Evolutionary conservation across 2,888 invertebrate species (phyloP), one percentile per base, ranked within the genome.

Genomic region (Esperia sulphurella): DNA sequence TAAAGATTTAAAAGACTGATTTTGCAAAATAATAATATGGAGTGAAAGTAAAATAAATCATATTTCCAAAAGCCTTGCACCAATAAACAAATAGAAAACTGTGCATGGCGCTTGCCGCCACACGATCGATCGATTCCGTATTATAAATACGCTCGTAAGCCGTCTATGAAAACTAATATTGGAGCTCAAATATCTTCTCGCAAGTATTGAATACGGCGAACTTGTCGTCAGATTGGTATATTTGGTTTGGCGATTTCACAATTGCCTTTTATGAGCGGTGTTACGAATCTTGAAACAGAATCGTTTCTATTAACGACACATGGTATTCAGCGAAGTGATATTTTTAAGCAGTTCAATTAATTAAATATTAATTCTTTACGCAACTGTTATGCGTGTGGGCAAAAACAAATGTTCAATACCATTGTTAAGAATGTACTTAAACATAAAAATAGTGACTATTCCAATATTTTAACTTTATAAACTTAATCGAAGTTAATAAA

Each of bases 81-180:
- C 65, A 68, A 69, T 79, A 77, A 75, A 71, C 69, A 74, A 79
- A 79, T 79, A 82, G 83, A 83, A 85, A 86, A 78, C 72, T 64
- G 59, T 60, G 68, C 66, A 75, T 73, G 64, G 71, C 66, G 75
- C 63, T 70, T 61, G 57, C 60, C 59, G 69, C 57, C 61, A 56
- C 56, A 7, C 8, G 39, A 39, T 39, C 39, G 39, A 39, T 58
- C 63, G 67, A 79, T 78, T 78, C 72, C 67, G 75, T 71, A 72
- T 72, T 65, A 54, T 51, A 55, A n/a, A 65, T 59, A 65, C 60
- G 59, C 53, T 61, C n/a, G n/a, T n/a, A n/a, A n/a, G 60, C 64
- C 60, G 59, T 53, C 61, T 62, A 74, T 79, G 83, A 75, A 80
- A 84, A 76, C 59, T 62, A 75, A 83, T 83, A 82, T 74, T 68